Percentiles rank a stretch among this genome's conserved stretches.
phyloP scores from a whole-genome alignment of 37 sponge, comb jelly and placozoan genomes.

The Ephydatia muelleri region DNA sequence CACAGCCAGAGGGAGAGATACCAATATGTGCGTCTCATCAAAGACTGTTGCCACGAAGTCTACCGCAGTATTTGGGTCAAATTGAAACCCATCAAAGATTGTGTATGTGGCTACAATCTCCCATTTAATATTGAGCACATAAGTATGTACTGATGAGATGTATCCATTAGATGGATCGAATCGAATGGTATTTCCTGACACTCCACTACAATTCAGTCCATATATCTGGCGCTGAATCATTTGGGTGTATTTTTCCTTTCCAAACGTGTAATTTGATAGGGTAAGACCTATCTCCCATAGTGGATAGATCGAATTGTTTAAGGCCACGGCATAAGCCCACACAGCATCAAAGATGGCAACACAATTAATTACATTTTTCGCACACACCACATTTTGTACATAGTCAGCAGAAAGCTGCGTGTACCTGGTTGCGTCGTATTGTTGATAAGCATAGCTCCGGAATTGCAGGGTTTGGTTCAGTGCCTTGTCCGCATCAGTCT shows the following conservation, averaged over 20 bases:
- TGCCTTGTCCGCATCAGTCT: not conserved
- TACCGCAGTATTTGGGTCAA: not conserved
- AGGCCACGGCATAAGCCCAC: not conserved
- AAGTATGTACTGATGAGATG: not conserved
- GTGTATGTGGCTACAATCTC: not conserved
- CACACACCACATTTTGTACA: not conserved
- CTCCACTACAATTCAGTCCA: not conserved
- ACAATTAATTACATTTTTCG: not conserved
- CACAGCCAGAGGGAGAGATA: not conserved
- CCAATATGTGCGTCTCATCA: not conserved
- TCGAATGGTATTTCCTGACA: not conserved
- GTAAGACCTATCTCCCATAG: not conserved
- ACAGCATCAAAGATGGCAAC: not conserved
- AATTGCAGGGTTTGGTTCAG: not conserved
- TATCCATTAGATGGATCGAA: not conserved
- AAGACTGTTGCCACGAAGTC: not conserved
- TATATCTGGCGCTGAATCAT: not conserved
- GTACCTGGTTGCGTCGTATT: not conserved
- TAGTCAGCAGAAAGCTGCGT: not conserved
- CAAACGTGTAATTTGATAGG: not conserved
- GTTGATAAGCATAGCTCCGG: not conserved
- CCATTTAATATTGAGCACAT: not conserved
- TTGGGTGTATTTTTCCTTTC: not conserved
- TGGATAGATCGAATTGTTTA: not conserved
- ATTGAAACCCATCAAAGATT: not conserved